phyloP scores from a whole-genome alignment of 2,888 invertebrate genomes.

The Stomorhina lunata region DNA sequence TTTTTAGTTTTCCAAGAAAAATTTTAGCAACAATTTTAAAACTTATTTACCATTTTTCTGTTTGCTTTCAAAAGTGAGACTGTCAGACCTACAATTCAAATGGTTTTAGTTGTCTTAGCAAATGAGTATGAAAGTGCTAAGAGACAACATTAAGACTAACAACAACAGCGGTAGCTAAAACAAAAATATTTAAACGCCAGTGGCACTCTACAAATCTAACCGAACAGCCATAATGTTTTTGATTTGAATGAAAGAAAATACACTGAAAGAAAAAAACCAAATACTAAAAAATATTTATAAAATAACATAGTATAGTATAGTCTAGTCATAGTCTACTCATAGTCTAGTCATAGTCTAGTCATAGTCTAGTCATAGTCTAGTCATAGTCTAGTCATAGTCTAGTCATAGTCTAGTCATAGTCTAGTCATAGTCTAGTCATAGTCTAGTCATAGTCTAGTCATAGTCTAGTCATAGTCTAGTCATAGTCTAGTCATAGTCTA shows the following conservation, averaged over 20 bases:
- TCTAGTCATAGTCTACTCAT: background rate
- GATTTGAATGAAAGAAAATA: background rate
- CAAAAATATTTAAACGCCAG: conserved; percentile 34
- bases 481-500: no score
- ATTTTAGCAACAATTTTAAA: background rate
- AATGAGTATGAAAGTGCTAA: background rate
- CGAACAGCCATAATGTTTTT: conserved; percentile 42
- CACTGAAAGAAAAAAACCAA: conserved; percentile 50
- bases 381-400: background rate
- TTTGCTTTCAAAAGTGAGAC: background rate
- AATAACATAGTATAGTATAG: no score
- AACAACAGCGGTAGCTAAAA: background rate
- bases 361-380: background rate
- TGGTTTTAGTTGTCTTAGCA: background rate
- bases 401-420: background rate
- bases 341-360: background rate
- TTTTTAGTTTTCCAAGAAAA: background rate
- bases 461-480: no score
- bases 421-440: background rate
- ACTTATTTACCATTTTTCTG: background rate
- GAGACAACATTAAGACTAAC: background rate
- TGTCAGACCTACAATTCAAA: background rate
- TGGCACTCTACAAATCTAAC: conserved; percentile 52
- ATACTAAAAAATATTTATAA: no score
- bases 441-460: no score